Evolutionary conservation across 2,888 invertebrate genomes (phyloP).

Genomic region (Leucania comma): DNA sequence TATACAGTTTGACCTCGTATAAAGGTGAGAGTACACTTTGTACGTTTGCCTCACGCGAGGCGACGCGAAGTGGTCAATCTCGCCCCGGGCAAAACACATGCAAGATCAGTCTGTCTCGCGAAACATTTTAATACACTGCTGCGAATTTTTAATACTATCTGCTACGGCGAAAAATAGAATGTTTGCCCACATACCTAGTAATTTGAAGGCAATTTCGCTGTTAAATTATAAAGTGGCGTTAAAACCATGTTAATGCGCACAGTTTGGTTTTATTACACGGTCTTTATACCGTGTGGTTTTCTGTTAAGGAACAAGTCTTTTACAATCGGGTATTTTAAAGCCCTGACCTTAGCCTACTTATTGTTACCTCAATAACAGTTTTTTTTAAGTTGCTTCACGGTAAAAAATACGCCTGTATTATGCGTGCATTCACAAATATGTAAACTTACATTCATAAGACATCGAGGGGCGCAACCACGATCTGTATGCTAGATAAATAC

Average conservation of each 20-base stretch:
- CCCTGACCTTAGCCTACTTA: neutral
- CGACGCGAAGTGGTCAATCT: neutral
- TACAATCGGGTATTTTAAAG: neutral
- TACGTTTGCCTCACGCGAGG: conserved; percentile 12
- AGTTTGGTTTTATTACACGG: conserved; percentile 8
- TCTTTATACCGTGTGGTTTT: neutral
- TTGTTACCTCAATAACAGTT: neutral
- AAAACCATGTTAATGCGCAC: conserved; percentile 33
- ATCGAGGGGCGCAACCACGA: too few species aligned
- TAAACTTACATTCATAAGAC: too few species aligned
- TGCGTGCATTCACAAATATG: too few species aligned
- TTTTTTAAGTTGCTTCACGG: too few species aligned
- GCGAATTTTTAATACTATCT: conserved; percentile 50
- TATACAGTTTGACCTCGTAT: conserved; percentile 36
- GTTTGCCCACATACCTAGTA: conserved; percentile 25
- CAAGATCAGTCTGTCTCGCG: conserved; percentile 16
- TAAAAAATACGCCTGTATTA: too few species aligned
- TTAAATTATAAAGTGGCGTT: conserved; percentile 38
- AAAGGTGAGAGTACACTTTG: conserved; percentile 38
- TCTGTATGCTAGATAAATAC: too few species aligned
- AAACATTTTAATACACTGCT: conserved; percentile 34
- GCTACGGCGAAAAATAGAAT: conserved; percentile 31
- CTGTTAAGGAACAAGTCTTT: neutral
- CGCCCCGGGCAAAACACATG: conserved; percentile 48
- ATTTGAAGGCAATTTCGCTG: conserved; percentile 37